Evolutionary conservation across 2,113 vertebrate genomes (phyloP).

Genomic region (Numida meleagris): DNA sequence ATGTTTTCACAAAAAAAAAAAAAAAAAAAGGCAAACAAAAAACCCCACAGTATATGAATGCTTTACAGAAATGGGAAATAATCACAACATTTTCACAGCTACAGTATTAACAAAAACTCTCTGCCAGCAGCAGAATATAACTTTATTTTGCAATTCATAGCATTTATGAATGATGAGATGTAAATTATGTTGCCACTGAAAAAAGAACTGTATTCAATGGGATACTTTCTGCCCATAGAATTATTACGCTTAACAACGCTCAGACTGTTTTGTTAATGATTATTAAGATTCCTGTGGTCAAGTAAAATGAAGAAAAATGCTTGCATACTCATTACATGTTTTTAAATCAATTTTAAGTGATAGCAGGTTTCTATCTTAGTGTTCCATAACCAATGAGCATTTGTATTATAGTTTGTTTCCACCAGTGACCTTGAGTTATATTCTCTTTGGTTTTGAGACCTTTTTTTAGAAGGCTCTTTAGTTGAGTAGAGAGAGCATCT

Average conservation of each 20-base stretch:
- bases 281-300: background rate
- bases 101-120: background rate
- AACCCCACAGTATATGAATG: background rate
- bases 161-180: conserved; percentile 14
- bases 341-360: background rate
- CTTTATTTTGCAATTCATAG: background rate
- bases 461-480: background rate
- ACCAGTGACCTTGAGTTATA: background rate
- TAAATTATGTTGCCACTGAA: conserved; percentile 3
- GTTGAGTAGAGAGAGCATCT: background rate
- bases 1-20: background rate
- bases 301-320: background rate
- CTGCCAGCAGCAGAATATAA: background rate
- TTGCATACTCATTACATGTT: background rate
- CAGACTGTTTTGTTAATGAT: background rate
- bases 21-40: no score
- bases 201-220: background rate
- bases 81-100: conserved; percentile 7
- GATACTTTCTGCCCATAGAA: background rate
- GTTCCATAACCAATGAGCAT: background rate
- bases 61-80: conserved; percentile 20
- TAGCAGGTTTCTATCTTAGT: background rate
- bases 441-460: background rate
- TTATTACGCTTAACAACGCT: background rate
- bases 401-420: background rate